Percentiles rank a stretch among this genome's conserved stretches.
Evolutionary conservation across 2,888 invertebrate species (phyloP).

Genomic region (Octodonta nipae): DNA sequence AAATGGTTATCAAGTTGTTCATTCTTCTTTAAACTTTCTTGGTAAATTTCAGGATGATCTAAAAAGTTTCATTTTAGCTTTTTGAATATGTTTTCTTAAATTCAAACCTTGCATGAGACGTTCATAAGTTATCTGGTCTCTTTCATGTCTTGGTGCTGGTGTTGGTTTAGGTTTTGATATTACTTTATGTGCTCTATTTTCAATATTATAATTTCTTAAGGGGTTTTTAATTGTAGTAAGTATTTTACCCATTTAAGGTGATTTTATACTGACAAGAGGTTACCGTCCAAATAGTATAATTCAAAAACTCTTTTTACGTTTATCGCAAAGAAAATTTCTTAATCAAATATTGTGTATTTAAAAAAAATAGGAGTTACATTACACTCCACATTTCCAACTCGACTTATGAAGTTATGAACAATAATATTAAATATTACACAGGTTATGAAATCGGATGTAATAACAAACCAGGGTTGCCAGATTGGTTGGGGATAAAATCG

Average conservation of each 20-base stretch:
- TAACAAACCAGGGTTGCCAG: no score
- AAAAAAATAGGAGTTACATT: no score
- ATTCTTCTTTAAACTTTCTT: conserved; percentile 51
- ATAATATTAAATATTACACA: no score
- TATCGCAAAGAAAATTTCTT: no score
- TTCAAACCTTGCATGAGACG: conserved; percentile 42
- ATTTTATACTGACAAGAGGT: no score
- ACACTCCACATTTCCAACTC: no score
- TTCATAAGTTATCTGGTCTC: conserved; percentile 49
- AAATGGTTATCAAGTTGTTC: conserved; percentile 46
- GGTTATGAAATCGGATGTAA: no score
- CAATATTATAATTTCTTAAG: conserved; percentile 56
- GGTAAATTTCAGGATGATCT: conserved; percentile 49
- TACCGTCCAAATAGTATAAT: no score
- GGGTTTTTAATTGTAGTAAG: conserved; percentile 45
- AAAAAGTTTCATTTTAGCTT: conserved; percentile 13
- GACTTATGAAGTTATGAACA: no score
- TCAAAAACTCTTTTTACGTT: no score
- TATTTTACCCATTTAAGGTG: conserved; percentile 33
- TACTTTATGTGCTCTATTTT: conserved; percentile 58
- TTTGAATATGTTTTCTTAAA: background rate
- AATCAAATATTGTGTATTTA: no score
- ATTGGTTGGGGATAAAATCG: no score
- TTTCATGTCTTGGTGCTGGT: conserved; percentile 56
- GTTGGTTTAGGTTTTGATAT: conserved; percentile 47